phyloP scores from a whole-genome alignment of 2,888 invertebrate species.

The Sinotaia quadrata region DNA sequence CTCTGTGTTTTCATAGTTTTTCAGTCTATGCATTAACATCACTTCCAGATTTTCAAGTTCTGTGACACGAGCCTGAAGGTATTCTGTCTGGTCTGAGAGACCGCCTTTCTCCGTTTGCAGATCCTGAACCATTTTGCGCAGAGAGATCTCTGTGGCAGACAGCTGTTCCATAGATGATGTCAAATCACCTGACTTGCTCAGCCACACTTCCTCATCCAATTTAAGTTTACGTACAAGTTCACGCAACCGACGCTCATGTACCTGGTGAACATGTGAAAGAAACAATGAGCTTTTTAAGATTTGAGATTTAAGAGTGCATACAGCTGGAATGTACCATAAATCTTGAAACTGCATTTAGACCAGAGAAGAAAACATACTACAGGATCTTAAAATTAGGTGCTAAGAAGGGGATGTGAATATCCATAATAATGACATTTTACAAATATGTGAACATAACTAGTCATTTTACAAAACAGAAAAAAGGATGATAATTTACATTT shows the following conservation, averaged over 20 bases:
- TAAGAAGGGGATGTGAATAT: no score
- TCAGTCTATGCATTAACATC: slow-evolving; percentile 50
- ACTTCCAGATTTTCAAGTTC: slow-evolving; percentile 58
- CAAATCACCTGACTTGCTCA: slow-evolving; percentile 55
- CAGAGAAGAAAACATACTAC: no score
- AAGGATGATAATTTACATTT: no score
- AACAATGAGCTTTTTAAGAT: not conserved
- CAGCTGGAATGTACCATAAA: no score
- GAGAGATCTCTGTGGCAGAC: slow-evolving; percentile 56
- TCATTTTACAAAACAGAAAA: no score
- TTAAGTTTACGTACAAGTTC: slow-evolving; percentile 58
- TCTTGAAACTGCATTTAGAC: no score
- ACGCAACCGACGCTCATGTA: slow-evolving; percentile 55
- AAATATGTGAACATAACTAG: no score
- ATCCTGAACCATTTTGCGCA: slow-evolving; percentile 57
- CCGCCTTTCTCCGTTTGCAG: slow-evolving; percentile 61
- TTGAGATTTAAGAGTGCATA: no score
- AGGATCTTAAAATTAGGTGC: no score
- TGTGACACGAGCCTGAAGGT: slow-evolving; percentile 51
- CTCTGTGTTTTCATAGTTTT: slow-evolving; percentile 56
- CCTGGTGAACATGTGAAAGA: slow-evolving; percentile 5
- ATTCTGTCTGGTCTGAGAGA: slow-evolving; percentile 55
- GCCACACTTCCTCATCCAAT: slow-evolving; percentile 58
- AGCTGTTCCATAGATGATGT: slow-evolving; percentile 63
- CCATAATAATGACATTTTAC: no score